phyloP scores from a whole-genome alignment of 2,888 invertebrate genomes.

The Pyrocoelia pectoralis region DNA sequence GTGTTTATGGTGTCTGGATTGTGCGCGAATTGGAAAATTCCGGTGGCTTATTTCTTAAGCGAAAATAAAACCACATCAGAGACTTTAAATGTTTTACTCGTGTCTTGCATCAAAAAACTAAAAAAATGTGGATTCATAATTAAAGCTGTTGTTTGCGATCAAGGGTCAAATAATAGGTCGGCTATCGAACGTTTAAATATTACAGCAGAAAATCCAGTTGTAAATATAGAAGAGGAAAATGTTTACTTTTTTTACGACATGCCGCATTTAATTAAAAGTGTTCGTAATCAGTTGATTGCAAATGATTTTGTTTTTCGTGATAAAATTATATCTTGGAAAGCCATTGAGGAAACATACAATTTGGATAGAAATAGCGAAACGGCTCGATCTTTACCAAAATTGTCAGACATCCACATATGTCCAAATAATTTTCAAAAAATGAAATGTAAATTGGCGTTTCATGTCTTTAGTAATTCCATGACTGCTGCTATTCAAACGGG shows the following conservation, averaged over 20 bases:
- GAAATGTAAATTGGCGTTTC: slow-evolving; percentile 14
- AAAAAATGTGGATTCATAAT: neutral
- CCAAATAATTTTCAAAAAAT: slow-evolving; percentile 18
- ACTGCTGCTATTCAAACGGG: slow-evolving; percentile 10
- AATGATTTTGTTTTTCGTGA: slow-evolving; percentile 25
- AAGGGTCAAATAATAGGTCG: slow-evolving; percentile 14
- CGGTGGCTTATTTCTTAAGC: slow-evolving; percentile 24
- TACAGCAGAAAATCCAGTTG: neutral
- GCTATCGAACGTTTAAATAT: neutral
- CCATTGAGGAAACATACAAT: neutral
- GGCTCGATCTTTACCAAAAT: neutral
- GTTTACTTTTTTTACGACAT: slow-evolving; percentile 18
- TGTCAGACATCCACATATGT: slow-evolving; percentile 2
- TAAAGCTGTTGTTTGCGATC: slow-evolving; percentile 13
- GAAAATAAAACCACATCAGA: neutral
- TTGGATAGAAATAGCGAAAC: slow-evolving; percentile 2
- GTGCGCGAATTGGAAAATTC: slow-evolving; percentile 26
- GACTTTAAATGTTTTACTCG: neutral
- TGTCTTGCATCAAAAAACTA: neutral
- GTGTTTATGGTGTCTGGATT: slow-evolving; percentile 27
- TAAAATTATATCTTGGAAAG: neutral
- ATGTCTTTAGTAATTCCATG: slow-evolving; percentile 15
- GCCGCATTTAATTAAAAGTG: slow-evolving; percentile 13
- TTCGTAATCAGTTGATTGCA: slow-evolving; percentile 14
- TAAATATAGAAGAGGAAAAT: neutral